Percentiles rank a stretch among this genome's conserved stretches.
Evolutionary conservation across 2,888 invertebrate genomes (phyloP).

Genomic region (Calameuta pallipes): DNA sequence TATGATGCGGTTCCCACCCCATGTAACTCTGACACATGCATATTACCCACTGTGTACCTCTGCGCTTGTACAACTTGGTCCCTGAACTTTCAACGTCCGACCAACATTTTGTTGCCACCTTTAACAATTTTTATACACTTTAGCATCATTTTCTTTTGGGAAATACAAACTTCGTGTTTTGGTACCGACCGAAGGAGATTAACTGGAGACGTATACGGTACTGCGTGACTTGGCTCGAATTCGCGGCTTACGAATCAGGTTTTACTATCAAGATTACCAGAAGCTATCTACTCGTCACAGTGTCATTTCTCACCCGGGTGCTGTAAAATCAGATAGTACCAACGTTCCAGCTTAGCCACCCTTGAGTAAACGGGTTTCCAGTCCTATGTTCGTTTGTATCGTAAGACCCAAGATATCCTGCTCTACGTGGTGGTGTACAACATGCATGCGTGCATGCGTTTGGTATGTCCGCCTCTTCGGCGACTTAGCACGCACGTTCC

Average conservation of each 20-base stretch:
- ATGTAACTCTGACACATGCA: background rate
- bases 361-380: background rate
- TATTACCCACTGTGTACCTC: background rate
- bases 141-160: background rate
- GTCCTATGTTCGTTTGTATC: background rate
- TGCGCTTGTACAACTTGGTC: background rate
- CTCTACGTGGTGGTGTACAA: background rate
- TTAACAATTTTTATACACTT: background rate
- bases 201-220: background rate
- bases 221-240: background rate
- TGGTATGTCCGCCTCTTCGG: background rate
- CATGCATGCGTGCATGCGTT: background rate
- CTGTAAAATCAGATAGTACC: conserved; percentile 14
- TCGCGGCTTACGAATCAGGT: background rate
- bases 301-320: conserved; percentile 20
- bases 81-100: background rate
- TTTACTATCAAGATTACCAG: background rate
- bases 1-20: conserved; percentile 55
- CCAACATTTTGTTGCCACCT: background rate
- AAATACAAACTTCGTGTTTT: background rate
- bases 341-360: background rate
- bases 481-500: background rate
- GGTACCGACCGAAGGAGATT: background rate
- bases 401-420: background rate
- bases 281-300: conserved; percentile 15